Evolutionary conservation across 1,140 invertebrate genomes (phyloP).

Genomic region (Drosophila triauraria): DNA sequence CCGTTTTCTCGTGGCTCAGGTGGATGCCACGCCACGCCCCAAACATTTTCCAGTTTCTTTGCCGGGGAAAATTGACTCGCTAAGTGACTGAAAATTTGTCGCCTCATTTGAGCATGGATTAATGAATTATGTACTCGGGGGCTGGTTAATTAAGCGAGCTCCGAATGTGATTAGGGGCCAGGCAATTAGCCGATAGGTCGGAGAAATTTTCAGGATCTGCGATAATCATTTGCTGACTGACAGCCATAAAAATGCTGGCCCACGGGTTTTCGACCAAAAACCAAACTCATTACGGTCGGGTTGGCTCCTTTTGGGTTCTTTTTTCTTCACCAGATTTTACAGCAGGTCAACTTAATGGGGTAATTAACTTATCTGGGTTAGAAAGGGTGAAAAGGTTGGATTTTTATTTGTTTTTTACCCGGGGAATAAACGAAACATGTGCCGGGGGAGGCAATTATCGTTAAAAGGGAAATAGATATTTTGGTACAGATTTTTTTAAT

Average conservation of each 20-base stretch:
- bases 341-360: slow-evolving; percentile 48
- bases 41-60: slow-evolving; percentile 33
- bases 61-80: slow-evolving; percentile 62
- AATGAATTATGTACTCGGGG: slow-evolving; percentile 71
- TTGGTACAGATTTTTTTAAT: not conserved
- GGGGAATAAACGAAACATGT: slow-evolving; percentile 5
- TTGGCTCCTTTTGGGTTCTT: not conserved
- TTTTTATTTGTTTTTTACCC: slow-evolving; percentile 22
- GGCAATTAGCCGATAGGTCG: slow-evolving; percentile 71
- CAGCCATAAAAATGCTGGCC: slow-evolving; percentile 36
- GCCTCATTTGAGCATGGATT: slow-evolving; percentile 75
- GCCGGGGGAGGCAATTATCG: slow-evolving; percentile 5
- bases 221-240: slow-evolving; percentile 56
- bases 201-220: slow-evolving; percentile 22
- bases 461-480: not conserved
- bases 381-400: slow-evolving; percentile 21
- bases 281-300: slow-evolving; percentile 29
- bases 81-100: slow-evolving; percentile 77
- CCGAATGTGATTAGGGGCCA: slow-evolving; percentile 73
- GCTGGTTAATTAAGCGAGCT: slow-evolving; percentile 63
- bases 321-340: slow-evolving; percentile 17
- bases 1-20: slow-evolving; percentile 55
- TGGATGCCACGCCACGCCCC: slow-evolving; percentile 7
- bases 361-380: slow-evolving; percentile 48
- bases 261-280: not conserved